Percentiles rank a stretch among this genome's conserved stretches.
Evolutionary conservation across 2,797 vertebrate species (phyloP).

Genomic region (Tympanoctomys barrerae): DNA sequence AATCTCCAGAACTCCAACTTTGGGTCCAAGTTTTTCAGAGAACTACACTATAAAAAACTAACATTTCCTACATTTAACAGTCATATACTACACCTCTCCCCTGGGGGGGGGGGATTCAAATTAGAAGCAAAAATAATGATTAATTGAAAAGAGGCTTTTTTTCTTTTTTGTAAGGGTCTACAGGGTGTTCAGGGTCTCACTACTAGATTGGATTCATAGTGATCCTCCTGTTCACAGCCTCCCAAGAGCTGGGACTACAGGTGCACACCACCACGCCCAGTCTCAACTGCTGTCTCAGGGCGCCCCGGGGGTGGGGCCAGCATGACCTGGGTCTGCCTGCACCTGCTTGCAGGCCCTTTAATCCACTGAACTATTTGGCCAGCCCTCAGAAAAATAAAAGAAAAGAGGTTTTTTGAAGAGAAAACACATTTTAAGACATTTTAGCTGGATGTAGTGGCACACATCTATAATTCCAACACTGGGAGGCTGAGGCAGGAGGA

Average conservation of each 20-base stretch:
- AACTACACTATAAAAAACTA: constrained; percentile 82
- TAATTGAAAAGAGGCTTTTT: constrained; percentile 82
- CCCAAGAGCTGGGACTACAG: too few species aligned
- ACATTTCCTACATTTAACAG: constrained; percentile 82
- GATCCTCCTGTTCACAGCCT: too few species aligned
- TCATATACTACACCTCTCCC: constrained; percentile 63
- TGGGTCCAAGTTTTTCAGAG: constrained; percentile 84
- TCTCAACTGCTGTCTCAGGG: too few species aligned
- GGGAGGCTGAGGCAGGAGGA: background rate
- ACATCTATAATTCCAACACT: background rate
- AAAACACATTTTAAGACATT: constrained; percentile 77
- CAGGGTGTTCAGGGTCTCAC: too few species aligned
- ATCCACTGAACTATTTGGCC: too few species aligned
- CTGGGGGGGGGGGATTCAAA: background rate
- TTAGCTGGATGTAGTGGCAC: background rate
- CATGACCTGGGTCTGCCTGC: too few species aligned
- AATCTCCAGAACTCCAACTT: constrained; percentile 84
- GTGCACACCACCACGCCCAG: too few species aligned
- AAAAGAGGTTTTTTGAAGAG: constrained; percentile 66
- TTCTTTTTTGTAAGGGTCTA: too few species aligned
- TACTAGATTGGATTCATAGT: too few species aligned
- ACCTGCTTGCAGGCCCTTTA: too few species aligned
- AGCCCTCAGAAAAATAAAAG: too few species aligned
- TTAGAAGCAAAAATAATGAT: constrained; percentile 71
- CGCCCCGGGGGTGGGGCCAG: too few species aligned